Conservation (phyloP, 2,797 vertebrate genomes). For the Myotis vivesi region DNA sequence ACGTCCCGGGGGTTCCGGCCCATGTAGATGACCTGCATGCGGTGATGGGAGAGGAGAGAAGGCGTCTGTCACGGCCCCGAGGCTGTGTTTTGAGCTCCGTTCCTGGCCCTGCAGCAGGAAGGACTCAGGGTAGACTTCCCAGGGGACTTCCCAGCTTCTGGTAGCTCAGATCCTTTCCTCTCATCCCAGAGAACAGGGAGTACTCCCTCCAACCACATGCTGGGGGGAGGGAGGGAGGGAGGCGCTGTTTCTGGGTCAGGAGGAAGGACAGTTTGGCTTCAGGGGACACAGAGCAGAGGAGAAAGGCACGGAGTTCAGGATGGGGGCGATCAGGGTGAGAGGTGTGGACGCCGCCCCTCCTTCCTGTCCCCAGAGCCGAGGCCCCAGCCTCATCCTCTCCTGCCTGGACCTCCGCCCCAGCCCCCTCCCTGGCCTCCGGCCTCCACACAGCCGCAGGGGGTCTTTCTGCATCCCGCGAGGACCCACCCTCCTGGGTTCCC, state of each 20-base stretch:
- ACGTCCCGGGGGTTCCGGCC: constrained; percentile 88
- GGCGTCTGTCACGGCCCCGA: constrained; percentile 37
- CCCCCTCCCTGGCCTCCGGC: neutral
- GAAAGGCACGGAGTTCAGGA: neutral
- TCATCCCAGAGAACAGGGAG: neutral
- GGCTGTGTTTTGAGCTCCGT: too few species aligned
- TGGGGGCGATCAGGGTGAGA: neutral
- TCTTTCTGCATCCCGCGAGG: neutral
- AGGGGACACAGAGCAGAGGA: constrained; percentile 72
- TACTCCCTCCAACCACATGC: neutral
- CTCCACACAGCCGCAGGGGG: neutral
- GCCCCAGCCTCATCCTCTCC: neutral
- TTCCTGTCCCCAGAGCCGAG: neutral
- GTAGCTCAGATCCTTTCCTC: neutral
- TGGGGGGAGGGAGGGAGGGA: neutral
- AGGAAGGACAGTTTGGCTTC: constrained; percentile 54
- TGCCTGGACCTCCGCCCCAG: too few species aligned
- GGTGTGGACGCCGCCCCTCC: neutral
- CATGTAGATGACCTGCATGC: constrained; percentile 85
- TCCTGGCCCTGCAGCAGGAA: neutral
- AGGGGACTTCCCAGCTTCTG: neutral
- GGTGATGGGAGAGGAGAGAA: neutral
- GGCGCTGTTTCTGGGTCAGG: neutral
- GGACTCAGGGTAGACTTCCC: neutral
- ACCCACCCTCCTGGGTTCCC: neutral